Evolutionary conservation across 2,888 invertebrate species (phyloP), one percentile per base, ranked within the genome.

Genomic region (Tipula unca): DNA sequence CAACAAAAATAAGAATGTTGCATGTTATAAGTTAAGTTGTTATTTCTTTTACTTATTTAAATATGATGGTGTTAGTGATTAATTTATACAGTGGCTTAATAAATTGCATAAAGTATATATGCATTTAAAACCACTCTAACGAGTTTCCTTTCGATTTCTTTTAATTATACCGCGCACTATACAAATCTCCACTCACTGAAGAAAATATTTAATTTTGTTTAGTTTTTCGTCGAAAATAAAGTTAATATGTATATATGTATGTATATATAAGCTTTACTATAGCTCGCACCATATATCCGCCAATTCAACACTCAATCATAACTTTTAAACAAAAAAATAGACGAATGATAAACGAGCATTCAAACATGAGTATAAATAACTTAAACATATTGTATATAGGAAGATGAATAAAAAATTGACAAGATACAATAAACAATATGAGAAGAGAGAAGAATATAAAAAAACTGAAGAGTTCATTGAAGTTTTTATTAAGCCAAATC

Each of bases 361-460:
- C 25, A 69, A 69, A 69, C 10, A 69, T 69, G 25, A 69, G 25
- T 69, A 69, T 69, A 69, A 69, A 69, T 69, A 69, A 69, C 25
- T 69, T 69, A 69, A 20, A 69, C 25, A 25, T 10, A 69, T 25
- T 69, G 69, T 25, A 10, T 48, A 48, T 48, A 69, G 25, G 69
- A 69, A 69, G 69, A 69, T 69, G 69, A 69, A 69, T 69, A 69
- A 69, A 10, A 69, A 69, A 69, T 69, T 69, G 69, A 69, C 69
- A 69, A 69, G 69, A 69, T 69, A 69, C 10, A 69, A 69, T 69
- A 69, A 69, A 69, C 69, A 69, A 69, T 69, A 25, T 20, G 25
- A 69, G 48, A 48, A 48, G n/a, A 48, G 20, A 54, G 48, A 89
- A 87, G 86, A 89, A 88, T 87, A 69, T 35, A 85, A 42, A 69